Percentiles rank a stretch among this genome's conserved stretches.
phyloP scores from a whole-genome alignment of 2,797 vertebrate species.

The Oreochromis mossambicus region DNA sequence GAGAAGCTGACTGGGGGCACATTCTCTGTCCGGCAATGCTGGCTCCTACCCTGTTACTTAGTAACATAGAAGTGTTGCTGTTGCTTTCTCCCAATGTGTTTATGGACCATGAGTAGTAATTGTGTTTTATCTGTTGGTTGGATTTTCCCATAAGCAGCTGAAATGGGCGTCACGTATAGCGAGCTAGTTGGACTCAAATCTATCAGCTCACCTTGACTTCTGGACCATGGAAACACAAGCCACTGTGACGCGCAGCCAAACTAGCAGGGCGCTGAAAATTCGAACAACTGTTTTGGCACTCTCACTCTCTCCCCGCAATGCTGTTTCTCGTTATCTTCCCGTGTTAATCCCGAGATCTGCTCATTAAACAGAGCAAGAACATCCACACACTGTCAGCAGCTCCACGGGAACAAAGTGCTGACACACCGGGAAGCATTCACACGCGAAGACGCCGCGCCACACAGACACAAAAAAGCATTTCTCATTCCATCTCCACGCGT shows the following conservation, averaged over 20 bases:
- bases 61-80: conserved; percentile 2
- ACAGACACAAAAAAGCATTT: background rate
- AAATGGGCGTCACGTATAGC: background rate
- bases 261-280: conserved; percentile 7
- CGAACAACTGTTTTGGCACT: conserved; percentile 37
- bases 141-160: background rate
- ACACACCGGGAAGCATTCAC: conserved; percentile 1
- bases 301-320: conserved; percentile 9
- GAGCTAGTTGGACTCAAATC: background rate
- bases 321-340: conserved; percentile 44
- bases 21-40: background rate
- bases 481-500: background rate
- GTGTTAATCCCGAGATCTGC: conserved; percentile 56
- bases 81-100: background rate
- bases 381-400: conserved; percentile 52
- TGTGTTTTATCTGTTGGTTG: background rate
- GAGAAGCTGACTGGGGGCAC: background rate
- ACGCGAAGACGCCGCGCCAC: background rate
- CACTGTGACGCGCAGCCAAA: conserved; percentile 1
- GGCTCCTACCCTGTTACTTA: conserved; percentile 3
- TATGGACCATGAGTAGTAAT: background rate
- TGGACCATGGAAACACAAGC: background rate
- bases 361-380: conserved; percentile 55
- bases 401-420: conserved; percentile 35
- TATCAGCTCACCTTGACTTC: background rate